Conservation (phyloP, 1,140 invertebrate species). For the Lepidurus apus region DNA sequence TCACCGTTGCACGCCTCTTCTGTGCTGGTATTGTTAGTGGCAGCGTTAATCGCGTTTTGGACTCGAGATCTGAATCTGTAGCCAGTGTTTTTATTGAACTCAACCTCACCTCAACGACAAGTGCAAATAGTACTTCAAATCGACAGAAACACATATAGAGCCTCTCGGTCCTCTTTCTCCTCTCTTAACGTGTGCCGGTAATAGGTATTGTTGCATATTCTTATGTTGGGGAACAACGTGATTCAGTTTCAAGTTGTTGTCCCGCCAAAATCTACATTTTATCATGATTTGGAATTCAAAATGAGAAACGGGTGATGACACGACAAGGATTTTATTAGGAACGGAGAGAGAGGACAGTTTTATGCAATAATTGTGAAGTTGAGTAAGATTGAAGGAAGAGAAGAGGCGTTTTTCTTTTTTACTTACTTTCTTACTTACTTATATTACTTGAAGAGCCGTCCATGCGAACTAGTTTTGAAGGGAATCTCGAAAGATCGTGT, state of each 20-base stretch:
- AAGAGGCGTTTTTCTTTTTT: background rate
- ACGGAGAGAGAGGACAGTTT: background rate
- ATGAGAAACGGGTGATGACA: background rate
- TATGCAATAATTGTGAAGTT: background rate
- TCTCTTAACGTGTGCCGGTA: background rate
- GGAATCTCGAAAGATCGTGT: background rate
- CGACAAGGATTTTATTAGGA: background rate
- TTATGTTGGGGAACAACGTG: background rate
- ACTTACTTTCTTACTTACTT: background rate
- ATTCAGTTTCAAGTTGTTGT: background rate
- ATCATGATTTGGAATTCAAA: background rate
- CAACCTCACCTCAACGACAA: slow-evolving; percentile 5
- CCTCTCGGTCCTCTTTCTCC: background rate
- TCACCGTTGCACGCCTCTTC: slow-evolving; percentile 26
- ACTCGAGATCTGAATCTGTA: background rate
- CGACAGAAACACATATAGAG: background rate
- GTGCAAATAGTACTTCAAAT: slow-evolving; percentile 24
- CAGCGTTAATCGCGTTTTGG: slow-evolving; percentile 1
- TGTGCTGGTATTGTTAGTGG: slow-evolving; percentile 20
- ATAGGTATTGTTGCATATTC: background rate
- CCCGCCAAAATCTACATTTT: background rate
- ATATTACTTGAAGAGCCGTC: slow-evolving; percentile 11
- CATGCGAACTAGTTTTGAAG: slow-evolving; percentile 19
- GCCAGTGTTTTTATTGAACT: slow-evolving; percentile 12
- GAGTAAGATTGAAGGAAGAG: background rate